Percentiles rank a stretch among this genome's conserved stretches.
Conservation (phyloP, 2,888 invertebrate species). For the Clepsis dumicolana region DNA sequence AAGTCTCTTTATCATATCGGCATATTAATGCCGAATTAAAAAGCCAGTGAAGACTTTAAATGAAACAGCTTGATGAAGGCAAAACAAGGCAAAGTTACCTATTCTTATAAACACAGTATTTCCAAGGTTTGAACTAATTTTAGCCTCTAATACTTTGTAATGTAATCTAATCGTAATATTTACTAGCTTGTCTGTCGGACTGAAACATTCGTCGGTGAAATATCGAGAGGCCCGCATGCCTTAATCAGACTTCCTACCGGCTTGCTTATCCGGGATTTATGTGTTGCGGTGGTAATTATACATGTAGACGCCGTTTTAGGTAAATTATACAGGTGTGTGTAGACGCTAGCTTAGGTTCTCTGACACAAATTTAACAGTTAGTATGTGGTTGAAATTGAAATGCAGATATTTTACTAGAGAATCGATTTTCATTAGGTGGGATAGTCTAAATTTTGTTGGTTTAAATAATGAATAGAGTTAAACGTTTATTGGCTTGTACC, state of each 20-base stretch:
- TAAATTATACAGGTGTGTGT: background rate
- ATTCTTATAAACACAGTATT: background rate
- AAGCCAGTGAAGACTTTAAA: no score
- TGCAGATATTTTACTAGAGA: no score
- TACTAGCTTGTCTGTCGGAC: conserved; percentile 19
- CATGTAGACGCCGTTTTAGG: background rate
- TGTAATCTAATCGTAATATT: conserved; percentile 34
- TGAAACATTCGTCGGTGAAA: conserved; percentile 42
- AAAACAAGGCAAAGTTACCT: background rate
- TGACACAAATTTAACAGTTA: no score
- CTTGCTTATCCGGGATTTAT: conserved; percentile 75
- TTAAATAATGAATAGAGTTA: no score
- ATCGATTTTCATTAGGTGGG: no score
- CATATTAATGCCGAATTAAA: no score
- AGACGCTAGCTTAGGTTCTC: no score
- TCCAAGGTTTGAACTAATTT: conserved; percentile 12
- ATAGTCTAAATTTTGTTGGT: no score
- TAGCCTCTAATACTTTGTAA: background rate
- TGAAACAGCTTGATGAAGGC: background rate
- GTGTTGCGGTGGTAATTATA: conserved; percentile 68
- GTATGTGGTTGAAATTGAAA: no score
- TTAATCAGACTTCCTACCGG: conserved; percentile 61
- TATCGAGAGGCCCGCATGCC: conserved; percentile 71
- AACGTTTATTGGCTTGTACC: no score
- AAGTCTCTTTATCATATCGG: no score